Evolutionary conservation across 2,113 vertebrate genomes (phyloP).

Genomic region (Amphilophus citrinellus): DNA sequence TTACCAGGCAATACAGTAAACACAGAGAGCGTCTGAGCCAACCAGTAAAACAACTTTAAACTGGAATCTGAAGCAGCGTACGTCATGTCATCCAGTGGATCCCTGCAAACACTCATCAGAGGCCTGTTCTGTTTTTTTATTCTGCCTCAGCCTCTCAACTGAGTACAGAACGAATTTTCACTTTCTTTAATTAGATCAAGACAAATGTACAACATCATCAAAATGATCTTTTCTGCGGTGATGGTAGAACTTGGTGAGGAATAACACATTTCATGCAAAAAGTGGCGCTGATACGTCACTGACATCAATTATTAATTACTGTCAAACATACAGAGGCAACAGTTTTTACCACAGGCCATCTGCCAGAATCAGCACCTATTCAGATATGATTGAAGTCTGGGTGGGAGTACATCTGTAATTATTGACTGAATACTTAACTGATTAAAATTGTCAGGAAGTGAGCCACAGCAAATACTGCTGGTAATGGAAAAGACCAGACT

Average conservation of each 20-base stretch:
- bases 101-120: neutral
- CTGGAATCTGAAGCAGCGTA: constrained; percentile 6
- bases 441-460: neutral
- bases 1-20: neutral
- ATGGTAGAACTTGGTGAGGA: too few species aligned
- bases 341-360: neutral
- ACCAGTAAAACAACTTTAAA: constrained; percentile 9
- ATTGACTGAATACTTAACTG: neutral
- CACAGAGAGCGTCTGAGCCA: constrained; percentile 3
- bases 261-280: neutral
- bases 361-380: neutral
- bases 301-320: too few species aligned
- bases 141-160: neutral
- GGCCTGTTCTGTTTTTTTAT: neutral
- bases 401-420: neutral
- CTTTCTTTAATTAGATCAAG: neutral
- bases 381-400: neutral
- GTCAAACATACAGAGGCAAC: too few species aligned
- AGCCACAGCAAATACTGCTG: neutral
- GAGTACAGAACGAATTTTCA: neutral
- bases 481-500: neutral
- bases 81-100: neutral
- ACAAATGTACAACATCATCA: neutral
- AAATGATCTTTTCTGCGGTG: too few species aligned
- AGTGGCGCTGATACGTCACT: neutral